A percentile compares a stretch with the other conserved stretches of the same genome.
Evolutionary conservation across 2,888 invertebrate genomes (phyloP).

Genomic region (Pachydiplax longipennis): DNA sequence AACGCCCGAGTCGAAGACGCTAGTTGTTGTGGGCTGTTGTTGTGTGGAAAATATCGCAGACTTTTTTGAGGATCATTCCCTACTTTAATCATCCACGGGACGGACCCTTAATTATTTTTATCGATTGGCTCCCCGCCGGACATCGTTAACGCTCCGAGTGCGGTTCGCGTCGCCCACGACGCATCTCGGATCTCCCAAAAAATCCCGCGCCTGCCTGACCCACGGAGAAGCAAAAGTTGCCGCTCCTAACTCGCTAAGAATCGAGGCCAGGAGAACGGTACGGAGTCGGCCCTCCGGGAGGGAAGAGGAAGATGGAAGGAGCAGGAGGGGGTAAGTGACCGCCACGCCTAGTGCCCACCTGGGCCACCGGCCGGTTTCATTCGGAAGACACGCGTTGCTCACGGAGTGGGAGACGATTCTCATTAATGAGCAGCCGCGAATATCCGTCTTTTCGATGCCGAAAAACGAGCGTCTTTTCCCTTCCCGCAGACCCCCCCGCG

Average conservation of each 20-base stretch:
- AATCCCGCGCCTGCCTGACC: constrained; percentile 25
- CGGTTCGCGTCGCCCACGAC: background rate
- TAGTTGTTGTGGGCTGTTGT: too few relatives aligned
- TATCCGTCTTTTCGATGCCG: background rate
- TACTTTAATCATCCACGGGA: too few relatives aligned
- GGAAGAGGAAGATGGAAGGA: background rate
- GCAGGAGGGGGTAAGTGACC: constrained; percentile 30
- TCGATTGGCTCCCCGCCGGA: background rate
- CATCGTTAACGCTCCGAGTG: background rate
- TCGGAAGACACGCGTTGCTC: constrained; percentile 20
- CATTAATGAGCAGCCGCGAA: constrained; percentile 5
- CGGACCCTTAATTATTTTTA: too few relatives aligned
- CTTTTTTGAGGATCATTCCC: too few relatives aligned
- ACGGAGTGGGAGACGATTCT: background rate
- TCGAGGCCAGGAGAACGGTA: constrained; percentile 40
- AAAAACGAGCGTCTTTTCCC: constrained; percentile 1
- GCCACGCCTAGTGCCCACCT: constrained; percentile 40
- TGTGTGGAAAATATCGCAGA: too few relatives aligned
- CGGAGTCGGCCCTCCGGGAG: constrained; percentile 30
- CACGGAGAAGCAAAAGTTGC: constrained; percentile 20
- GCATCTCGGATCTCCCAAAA: background rate
- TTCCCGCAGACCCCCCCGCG: background rate
- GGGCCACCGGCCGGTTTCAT: constrained; percentile 39
- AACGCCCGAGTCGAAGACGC: background rate
- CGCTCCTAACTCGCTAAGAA: constrained; percentile 7